These are phyloP conservation scores for Andrena flavipes DNA, from an alignment of 2,888 invertebrate species.

Conservation along the genomic window DNA sequence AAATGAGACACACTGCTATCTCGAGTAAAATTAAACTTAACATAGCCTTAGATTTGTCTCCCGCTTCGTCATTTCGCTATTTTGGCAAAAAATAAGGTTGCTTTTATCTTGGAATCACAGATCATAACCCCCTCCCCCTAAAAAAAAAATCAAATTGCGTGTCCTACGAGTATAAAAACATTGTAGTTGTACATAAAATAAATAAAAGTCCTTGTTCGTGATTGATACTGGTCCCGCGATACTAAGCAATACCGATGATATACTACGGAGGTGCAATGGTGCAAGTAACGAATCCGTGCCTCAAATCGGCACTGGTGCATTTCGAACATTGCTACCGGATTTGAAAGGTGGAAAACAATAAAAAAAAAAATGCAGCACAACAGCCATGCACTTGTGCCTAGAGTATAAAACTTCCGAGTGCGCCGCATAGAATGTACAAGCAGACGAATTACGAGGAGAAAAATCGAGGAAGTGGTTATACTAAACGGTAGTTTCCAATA, in stretches of 20 bases:
- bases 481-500: slow-evolving; percentile 90
- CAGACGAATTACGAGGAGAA: slow-evolving; percentile 61
- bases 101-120: slow-evolving; percentile 25
- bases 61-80: slow-evolving; percentile 13
- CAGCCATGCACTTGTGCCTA: slow-evolving; percentile 79
- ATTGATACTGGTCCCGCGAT: slow-evolving; percentile 3
- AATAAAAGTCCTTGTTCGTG: background rate
- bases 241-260: slow-evolving; percentile 62
- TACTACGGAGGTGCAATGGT: slow-evolving; percentile 47
- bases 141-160: background rate
- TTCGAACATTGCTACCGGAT: slow-evolving; percentile 47
- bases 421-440: slow-evolving; percentile 53
- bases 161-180: slow-evolving; percentile 5
- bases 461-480: slow-evolving; percentile 57
- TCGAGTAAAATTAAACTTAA: slow-evolving; percentile 61
- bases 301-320: slow-evolving; percentile 61
- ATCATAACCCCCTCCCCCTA: background rate
- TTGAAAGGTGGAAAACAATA: slow-evolving; percentile 28
- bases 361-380: slow-evolving; percentile 62
- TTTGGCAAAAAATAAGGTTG: slow-evolving; percentile 7
- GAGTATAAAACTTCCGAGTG: slow-evolving; percentile 50
- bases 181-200: slow-evolving; percentile 2
- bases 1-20: slow-evolving; percentile 50
- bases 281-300: slow-evolving; percentile 52
- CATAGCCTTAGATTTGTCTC: slow-evolving; percentile 46